Percentiles rank a stretch among this genome's conserved stretches.
These are phyloP conservation scores for Diplazon laetatorius DNA, from an alignment of 2,888 invertebrate genomes.

Conservation along the genomic window DNA sequence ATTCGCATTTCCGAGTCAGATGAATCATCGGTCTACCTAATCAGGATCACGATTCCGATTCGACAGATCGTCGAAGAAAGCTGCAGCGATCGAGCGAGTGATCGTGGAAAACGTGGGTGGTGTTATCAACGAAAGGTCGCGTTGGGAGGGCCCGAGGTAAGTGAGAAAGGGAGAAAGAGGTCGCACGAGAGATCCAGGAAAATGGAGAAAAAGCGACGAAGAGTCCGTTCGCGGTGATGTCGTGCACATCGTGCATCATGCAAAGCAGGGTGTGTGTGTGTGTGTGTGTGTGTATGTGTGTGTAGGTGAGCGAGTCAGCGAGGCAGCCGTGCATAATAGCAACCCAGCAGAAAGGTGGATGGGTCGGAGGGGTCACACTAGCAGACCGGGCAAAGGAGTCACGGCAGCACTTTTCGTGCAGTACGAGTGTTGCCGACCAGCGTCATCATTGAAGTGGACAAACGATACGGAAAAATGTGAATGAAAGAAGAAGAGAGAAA, in stretches of 20 bases:
- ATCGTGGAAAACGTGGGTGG: not conserved
- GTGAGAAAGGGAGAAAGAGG: not conserved
- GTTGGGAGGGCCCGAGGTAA: slow-evolving; percentile 16
- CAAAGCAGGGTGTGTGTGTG: slow-evolving; percentile 56
- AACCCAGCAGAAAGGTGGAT: too few species aligned
- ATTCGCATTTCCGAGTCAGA: slow-evolving; percentile 38
- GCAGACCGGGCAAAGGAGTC: slow-evolving; percentile 25
- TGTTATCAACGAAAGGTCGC: slow-evolving; percentile 39
- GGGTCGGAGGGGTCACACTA: slow-evolving; percentile 20
- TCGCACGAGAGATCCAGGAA: slow-evolving; percentile 9
- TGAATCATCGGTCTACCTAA: slow-evolving; percentile 48
- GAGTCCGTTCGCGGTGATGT: slow-evolving; percentile 40
- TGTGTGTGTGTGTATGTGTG: too few species aligned
- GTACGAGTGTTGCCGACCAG: slow-evolving; percentile 29
- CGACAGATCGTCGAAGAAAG: slow-evolving; percentile 35
- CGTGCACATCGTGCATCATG: slow-evolving; percentile 49
- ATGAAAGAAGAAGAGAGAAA: not conserved
- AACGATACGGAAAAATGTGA: slow-evolving; percentile 8
- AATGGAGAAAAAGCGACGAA: slow-evolving; percentile 41
- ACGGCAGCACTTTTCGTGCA: slow-evolving; percentile 47
- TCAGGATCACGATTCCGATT: slow-evolving; percentile 34
- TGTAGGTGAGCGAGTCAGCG: slow-evolving; percentile 53
- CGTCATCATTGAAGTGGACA: slow-evolving; percentile 14
- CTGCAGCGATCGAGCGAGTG: too few species aligned
- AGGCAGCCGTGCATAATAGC: slow-evolving; percentile 28